A percentile compares a stretch with the other conserved stretches of the same genome.
Conservation (phyloP, 2,113 vertebrate genomes). For the Ceuthmochares aereus region DNA sequence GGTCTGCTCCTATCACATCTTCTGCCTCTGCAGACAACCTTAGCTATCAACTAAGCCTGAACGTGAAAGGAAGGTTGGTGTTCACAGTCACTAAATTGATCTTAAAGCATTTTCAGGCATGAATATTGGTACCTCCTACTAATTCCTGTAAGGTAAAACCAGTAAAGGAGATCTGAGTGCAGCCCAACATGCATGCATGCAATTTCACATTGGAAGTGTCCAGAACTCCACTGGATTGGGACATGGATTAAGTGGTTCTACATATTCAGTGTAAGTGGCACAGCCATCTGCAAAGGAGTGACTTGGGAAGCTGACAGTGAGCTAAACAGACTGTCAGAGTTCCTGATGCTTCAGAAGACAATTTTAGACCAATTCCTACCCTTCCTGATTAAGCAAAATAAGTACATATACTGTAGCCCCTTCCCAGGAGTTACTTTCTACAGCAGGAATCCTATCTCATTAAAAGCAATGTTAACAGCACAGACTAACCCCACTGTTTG, state of each 20-base stretch:
- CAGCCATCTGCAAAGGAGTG: background rate
- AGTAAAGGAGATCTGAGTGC: background rate
- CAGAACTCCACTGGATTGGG: background rate
- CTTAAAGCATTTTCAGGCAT: background rate
- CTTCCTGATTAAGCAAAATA: background rate
- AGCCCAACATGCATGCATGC: background rate
- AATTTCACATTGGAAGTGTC: fast-evolving
- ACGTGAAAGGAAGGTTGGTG: background rate
- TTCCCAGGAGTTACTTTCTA: background rate
- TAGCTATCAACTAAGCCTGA: background rate
- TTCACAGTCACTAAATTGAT: background rate
- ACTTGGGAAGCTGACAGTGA: background rate
- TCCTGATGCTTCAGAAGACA: background rate
- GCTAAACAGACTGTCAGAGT: background rate
- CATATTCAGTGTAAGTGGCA: fast-evolving
- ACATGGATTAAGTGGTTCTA: background rate
- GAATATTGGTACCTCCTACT: background rate
- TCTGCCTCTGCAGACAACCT: background rate
- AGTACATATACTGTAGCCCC: background rate
- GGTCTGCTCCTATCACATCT: background rate
- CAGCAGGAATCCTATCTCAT: background rate
- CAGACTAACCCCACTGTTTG: too few species aligned
- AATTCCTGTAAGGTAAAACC: background rate
- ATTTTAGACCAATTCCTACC: background rate
- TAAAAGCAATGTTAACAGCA: background rate